phyloP scores from a whole-genome alignment of 37 sponge, comb jelly and placozoan genomes.

The Amphimedon queenslandica region DNA sequence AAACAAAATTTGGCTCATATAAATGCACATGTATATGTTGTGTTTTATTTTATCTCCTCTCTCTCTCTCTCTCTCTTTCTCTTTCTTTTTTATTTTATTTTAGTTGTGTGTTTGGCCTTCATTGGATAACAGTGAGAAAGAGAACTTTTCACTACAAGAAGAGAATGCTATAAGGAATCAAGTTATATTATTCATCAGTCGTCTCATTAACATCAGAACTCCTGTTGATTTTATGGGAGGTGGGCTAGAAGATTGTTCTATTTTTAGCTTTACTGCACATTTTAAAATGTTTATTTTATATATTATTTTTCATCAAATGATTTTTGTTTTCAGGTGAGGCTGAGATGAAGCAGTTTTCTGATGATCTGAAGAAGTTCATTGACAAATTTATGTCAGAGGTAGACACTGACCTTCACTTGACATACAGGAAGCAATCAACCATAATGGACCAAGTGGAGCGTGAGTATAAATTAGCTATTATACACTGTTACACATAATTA shows the following conservation, averaged over 20 bases:
- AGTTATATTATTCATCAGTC: slow-evolving; percentile 45
- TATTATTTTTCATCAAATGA: too few relatives aligned
- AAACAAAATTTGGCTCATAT: background rate
- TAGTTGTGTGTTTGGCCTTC: slow-evolving; percentile 16
- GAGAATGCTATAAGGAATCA: slow-evolving; percentile 74
- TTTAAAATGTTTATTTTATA: too few relatives aligned
- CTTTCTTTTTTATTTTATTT: background rate
- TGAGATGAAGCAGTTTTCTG: slow-evolving; percentile 14
- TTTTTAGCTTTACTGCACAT: too few relatives aligned
- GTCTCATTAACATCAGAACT: slow-evolving; percentile 46
- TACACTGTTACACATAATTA: too few relatives aligned
- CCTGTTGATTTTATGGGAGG: slow-evolving; percentile 41
- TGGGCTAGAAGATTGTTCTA: too few relatives aligned
- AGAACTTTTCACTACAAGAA: slow-evolving; percentile 36
- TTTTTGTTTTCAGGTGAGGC: slow-evolving; percentile 15
- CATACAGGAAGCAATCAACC: slow-evolving; percentile 4
- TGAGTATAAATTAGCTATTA: too few relatives aligned
- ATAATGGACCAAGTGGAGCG: slow-evolving; percentile 44
- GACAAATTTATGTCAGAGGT: slow-evolving; percentile 37
- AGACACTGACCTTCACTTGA: slow-evolving; percentile 52
- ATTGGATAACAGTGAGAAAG: slow-evolving; percentile 24
- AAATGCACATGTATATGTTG: too few relatives aligned
- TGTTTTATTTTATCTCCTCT: too few relatives aligned
- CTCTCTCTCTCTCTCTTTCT: background rate
- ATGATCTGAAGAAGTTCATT: slow-evolving; percentile 40